Evolutionary conservation across 1,140 invertebrate genomes (phyloP).

Genomic region (Drosophila suzukii): DNA sequence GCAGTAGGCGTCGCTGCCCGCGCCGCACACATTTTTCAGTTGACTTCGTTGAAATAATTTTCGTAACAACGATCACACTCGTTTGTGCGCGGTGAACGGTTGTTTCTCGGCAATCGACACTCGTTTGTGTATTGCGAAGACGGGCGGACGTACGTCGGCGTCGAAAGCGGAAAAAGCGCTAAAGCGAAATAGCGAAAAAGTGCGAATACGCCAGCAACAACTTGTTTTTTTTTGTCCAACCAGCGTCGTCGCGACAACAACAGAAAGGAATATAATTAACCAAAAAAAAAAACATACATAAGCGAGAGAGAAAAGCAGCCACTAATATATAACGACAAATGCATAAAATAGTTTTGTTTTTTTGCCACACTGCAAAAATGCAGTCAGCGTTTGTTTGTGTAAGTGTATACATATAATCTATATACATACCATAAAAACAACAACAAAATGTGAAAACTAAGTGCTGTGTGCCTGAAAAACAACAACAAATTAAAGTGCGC

Average conservation of each 20-base stretch:
- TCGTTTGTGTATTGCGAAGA: conserved; percentile 79
- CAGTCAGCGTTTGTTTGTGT: conserved; percentile 45
- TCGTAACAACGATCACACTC: conserved; percentile 84
- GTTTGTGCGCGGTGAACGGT: conserved; percentile 48
- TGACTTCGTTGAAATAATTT: conserved; percentile 84
- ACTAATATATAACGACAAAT: conserved; percentile 34
- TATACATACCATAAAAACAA: conserved; percentile 1
- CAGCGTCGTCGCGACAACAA: conserved; percentile 4
- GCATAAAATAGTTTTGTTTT: conserved; percentile 43
- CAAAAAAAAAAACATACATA: neutral
- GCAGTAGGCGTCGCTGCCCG: conserved; percentile 43
- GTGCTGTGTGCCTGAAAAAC: conserved; percentile 8
- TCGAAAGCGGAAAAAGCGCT: conserved; percentile 52
- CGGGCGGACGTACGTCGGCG: conserved; percentile 72
- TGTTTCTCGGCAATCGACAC: too few species aligned
- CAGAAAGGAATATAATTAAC: conserved; percentile 6
- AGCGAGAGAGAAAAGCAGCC: conserved; percentile 8
- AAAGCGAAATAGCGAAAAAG: conserved; percentile 39
- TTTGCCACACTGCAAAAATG: conserved; percentile 45
- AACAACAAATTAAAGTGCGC: conserved; percentile 39
- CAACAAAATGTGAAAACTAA: neutral
- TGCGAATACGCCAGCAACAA: conserved; percentile 15
- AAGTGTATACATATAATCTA: conserved; percentile 23
- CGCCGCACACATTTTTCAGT: conserved; percentile 73
- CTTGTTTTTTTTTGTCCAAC: conserved; percentile 15